phyloP scores from a whole-genome alignment of 2,888 invertebrate species.

The Drosophila affinis region DNA sequence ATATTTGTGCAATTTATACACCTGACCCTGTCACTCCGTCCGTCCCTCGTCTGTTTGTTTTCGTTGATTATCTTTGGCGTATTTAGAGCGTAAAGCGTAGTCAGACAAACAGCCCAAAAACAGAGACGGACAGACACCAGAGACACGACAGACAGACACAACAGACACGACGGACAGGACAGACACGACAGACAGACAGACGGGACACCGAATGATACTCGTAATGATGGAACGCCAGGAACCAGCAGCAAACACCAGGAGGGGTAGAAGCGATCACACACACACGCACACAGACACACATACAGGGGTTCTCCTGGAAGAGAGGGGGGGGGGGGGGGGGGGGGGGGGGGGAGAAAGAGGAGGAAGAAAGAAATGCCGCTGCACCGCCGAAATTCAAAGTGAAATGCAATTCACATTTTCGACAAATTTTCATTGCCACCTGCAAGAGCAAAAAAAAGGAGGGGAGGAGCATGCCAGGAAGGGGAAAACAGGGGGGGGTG shows the following conservation, averaged over 20 bases:
- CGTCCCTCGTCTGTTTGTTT: constrained; percentile 66
- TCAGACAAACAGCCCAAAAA: constrained; percentile 64
- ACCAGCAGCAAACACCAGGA: background rate
- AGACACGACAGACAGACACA: background rate
- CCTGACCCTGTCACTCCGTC: constrained; percentile 60
- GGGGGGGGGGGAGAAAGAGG: constrained; percentile 28
- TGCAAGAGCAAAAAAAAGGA: constrained; percentile 24
- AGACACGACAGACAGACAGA: constrained; percentile 14
- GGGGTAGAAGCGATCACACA: background rate
- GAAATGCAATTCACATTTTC: constrained; percentile 77
- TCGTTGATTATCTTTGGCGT: constrained; percentile 82
- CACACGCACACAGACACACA: background rate
- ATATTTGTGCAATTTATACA: constrained; percentile 63
- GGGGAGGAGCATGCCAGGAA: background rate
- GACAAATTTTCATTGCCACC: constrained; percentile 71
- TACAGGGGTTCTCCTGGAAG: background rate
- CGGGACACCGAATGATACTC: constrained; percentile 1
- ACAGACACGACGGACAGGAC: background rate
- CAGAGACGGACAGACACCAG: constrained; percentile 1
- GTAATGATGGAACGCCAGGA: constrained; percentile 1
- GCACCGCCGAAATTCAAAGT: constrained; percentile 69
- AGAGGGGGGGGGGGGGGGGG: constrained; percentile 24
- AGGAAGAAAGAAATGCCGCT: constrained; percentile 42
- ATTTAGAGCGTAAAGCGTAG: constrained; percentile 83
- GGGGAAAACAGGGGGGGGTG: background rate